These are phyloP conservation scores for Leucosticte australis DNA, from an alignment of 2,113 vertebrate species.

Conservation along the genomic window DNA sequence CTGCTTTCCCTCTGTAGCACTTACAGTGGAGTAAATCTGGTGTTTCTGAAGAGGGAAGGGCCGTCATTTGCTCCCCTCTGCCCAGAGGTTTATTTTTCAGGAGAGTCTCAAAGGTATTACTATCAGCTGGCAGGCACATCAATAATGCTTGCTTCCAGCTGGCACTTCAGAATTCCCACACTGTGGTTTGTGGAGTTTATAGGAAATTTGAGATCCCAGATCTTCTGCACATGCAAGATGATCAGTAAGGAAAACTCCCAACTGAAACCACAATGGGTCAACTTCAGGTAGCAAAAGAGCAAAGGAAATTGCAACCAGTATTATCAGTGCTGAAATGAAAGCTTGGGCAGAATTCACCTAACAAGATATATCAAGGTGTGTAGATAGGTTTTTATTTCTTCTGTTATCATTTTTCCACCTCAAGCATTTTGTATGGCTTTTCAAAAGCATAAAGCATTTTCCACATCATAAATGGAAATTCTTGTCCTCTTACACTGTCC, in stretches of 20 bases:
- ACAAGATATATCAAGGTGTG: neutral
- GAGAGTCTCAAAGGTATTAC: neutral
- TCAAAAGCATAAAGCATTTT: neutral
- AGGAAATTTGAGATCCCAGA: neutral
- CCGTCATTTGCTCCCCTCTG: neutral
- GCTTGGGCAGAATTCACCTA: neutral
- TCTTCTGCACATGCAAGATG: neutral
- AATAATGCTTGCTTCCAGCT: neutral
- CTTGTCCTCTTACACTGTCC: neutral
- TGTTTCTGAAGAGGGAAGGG: neutral
- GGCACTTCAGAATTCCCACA: neutral
- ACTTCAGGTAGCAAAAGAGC: neutral
- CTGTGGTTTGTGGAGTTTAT: neutral
- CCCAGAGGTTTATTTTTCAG: neutral
- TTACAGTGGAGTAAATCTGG: neutral
- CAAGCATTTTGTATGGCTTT: neutral
- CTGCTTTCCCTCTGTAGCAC: neutral
- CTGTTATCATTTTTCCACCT: neutral
- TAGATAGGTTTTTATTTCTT: neutral
- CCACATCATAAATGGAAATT: neutral
- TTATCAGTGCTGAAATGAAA: neutral
- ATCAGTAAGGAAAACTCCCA: neutral
- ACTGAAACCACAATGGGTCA: neutral
- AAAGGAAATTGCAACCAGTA: neutral
- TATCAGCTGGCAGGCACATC: neutral